A percentile compares a stretch with the other conserved stretches of the same genome.
Conservation (phyloP, 1,140 invertebrate species). For the Brachionus koreanus region DNA sequence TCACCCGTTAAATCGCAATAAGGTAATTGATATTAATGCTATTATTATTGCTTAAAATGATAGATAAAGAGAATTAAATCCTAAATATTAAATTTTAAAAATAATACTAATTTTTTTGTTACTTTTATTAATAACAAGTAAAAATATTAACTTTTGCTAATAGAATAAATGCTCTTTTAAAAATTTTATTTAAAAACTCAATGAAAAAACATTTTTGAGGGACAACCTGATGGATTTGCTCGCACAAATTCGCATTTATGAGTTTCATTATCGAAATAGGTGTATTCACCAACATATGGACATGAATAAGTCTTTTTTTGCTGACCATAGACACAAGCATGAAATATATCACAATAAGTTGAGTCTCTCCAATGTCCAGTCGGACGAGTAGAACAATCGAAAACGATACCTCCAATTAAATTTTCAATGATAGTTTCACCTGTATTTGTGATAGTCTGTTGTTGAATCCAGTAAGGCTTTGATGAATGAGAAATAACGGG, state of each 20-base stretch:
- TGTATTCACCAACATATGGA: slow-evolving; percentile 17
- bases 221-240: slow-evolving; percentile 2
- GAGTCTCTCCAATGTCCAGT: slow-evolving; percentile 30
- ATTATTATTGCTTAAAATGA: too few species aligned
- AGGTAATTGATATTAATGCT: too few species aligned
- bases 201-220: neutral
- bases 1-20: too few species aligned
- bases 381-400: slow-evolving; percentile 7
- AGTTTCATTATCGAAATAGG: slow-evolving; percentile 31
- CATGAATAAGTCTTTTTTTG: slow-evolving; percentile 36
- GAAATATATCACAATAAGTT: slow-evolving; percentile 44
- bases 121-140: neutral
- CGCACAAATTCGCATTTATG: neutral
- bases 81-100: too few species aligned
- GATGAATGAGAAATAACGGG: neutral
- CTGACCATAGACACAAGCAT: slow-evolving; percentile 40
- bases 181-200: neutral
- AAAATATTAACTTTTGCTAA: neutral
- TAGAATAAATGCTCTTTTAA: neutral
- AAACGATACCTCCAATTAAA: slow-evolving; percentile 18
- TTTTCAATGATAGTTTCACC: slow-evolving; percentile 6
- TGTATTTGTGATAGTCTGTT: neutral
- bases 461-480: neutral
- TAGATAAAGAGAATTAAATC: too few species aligned
- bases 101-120: too few species aligned